Conservation (phyloP, 2,113 vertebrate species). For the Syngnathus scovelli region DNA sequence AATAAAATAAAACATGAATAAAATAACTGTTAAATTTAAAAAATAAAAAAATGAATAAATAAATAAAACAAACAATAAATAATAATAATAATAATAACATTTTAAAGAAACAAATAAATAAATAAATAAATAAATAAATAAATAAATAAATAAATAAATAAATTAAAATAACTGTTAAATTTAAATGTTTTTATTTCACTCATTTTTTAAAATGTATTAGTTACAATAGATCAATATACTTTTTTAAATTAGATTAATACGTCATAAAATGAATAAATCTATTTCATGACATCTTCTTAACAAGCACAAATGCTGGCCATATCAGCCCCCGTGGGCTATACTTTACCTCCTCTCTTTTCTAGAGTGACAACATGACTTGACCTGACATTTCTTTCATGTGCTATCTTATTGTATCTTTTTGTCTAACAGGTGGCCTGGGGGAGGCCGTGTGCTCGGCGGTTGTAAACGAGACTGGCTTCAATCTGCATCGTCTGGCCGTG, state of each 20-base stretch:
- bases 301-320: neutral
- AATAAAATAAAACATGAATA: neutral
- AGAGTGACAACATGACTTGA: neutral
- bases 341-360: neutral
- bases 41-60: neutral
- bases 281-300: neutral
- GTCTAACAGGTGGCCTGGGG: constrained; percentile 80
- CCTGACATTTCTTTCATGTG: neutral
- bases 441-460: constrained; percentile 80
- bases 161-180: neutral
- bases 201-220: neutral
- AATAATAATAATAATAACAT: too few relatives aligned
- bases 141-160: too few relatives aligned
- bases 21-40: neutral
- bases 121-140: too few relatives aligned
- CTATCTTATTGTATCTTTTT: constrained; percentile 15
- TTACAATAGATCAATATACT: too few relatives aligned
- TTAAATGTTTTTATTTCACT: neutral
- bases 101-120: too few relatives aligned
- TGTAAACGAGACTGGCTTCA: constrained; percentile 77
- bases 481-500: constrained; percentile 79
- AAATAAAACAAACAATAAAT: too few relatives aligned
- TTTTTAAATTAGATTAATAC: neutral
- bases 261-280: neutral
- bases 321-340: neutral